Conservation (phyloP, 1,140 invertebrate species). For the Dryas iulia region DNA sequence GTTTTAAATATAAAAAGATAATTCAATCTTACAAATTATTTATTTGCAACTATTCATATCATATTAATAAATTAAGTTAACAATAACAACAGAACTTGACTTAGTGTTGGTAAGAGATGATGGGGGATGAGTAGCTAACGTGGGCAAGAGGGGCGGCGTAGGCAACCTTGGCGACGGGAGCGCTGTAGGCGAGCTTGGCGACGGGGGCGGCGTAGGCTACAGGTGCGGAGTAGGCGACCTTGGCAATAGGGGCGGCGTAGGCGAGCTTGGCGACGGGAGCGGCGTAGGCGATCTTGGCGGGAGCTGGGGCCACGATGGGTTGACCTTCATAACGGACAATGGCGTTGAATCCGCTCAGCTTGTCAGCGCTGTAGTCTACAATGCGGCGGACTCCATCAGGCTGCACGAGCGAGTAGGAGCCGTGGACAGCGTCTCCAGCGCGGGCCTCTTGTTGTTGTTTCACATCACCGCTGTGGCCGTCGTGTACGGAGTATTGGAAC, state of each 20-base stretch:
- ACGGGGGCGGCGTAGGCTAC: slow-evolving; percentile 42
- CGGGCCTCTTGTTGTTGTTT: slow-evolving; percentile 70
- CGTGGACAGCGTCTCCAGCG: slow-evolving; percentile 81
- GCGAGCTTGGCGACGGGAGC: slow-evolving; percentile 36
- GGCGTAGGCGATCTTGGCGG: slow-evolving; percentile 47
- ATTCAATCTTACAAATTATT: slow-evolving; percentile 10
- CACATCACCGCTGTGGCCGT: slow-evolving; percentile 78
- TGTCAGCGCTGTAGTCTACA: slow-evolving; percentile 81
- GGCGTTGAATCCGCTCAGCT: slow-evolving; percentile 60
- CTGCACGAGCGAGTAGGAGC: slow-evolving; percentile 82
- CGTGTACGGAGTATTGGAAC: slow-evolving; percentile 84
- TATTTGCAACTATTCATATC: slow-evolving; percentile 18
- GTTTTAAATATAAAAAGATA: background rate
- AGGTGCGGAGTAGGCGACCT: slow-evolving; percentile 46
- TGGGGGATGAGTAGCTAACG: slow-evolving; percentile 56
- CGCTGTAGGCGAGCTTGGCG: slow-evolving; percentile 42
- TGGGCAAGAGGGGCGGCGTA: slow-evolving; percentile 46
- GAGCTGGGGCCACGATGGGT: slow-evolving; percentile 37
- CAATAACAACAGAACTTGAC: slow-evolving; percentile 37
- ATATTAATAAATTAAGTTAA: slow-evolving; percentile 14
- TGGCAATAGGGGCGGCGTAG: slow-evolving; percentile 40
- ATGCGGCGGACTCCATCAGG: slow-evolving; percentile 81
- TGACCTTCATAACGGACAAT: slow-evolving; percentile 60
- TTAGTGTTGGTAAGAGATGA: slow-evolving; percentile 60
- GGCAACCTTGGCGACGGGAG: slow-evolving; percentile 41